These are phyloP conservation scores for Notolepis coatsorum DNA, from an alignment of 2,797 vertebrate species.

Conservation along the genomic window DNA sequence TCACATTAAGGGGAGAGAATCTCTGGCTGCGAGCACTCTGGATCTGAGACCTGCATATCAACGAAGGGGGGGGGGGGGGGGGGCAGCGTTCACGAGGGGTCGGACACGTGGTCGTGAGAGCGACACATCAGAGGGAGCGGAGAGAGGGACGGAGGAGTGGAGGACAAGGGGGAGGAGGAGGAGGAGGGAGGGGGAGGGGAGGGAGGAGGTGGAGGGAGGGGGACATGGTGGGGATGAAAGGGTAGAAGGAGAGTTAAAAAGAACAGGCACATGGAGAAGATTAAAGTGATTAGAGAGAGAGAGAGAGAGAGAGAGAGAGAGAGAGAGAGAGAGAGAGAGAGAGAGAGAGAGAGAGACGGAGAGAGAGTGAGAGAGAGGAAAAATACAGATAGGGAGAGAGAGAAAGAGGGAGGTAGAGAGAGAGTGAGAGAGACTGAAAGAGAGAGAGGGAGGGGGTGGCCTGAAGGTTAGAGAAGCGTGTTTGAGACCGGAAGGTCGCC, in stretches of 20 bases:
- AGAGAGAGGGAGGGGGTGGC: too few species aligned
- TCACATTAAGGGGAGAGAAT: conserved; percentile 52
- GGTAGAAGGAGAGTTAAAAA: neutral
- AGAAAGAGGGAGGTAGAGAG: too few species aligned
- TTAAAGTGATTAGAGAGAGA: conserved; percentile 9
- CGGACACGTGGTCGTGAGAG: too few species aligned
- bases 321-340: neutral
- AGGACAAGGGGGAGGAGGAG: conserved; percentile 9
- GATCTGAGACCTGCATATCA: conserved; percentile 61
- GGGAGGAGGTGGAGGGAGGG: conserved; percentile 7
- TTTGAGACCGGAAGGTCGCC: too few species aligned
- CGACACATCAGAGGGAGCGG: conserved; percentile 30
- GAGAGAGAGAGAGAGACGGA: neutral
- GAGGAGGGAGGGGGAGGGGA: neutral
- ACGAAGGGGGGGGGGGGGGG: conserved; percentile 31
- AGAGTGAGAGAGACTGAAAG: too few species aligned
- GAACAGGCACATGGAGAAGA: neutral
- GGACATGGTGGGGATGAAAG: conserved; percentile 2
- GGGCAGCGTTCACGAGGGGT: conserved; percentile 33
- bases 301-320: neutral
- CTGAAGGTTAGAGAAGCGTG: too few species aligned
- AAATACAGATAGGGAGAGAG: too few species aligned
- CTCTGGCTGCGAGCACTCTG: conserved; percentile 44
- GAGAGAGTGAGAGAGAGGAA: too few species aligned
- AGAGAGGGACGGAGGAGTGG: conserved; percentile 29